Conservation (phyloP, 2,888 invertebrate genomes). For the Tipula unca region DNA sequence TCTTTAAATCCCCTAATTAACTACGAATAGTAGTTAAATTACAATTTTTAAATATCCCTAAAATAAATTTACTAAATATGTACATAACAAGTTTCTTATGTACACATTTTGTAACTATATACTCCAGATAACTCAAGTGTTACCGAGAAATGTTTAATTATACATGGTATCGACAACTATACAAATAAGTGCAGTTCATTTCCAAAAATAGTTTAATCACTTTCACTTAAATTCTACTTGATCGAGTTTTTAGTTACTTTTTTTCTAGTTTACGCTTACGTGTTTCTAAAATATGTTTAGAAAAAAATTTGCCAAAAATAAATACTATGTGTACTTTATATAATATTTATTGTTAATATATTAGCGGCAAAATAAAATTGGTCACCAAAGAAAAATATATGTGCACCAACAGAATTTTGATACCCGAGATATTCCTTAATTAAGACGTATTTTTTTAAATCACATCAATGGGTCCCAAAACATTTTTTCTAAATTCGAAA, state of each 20-base stretch:
- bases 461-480: too few relatives aligned
- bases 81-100: too few relatives aligned
- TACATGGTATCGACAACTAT: background rate
- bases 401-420: background rate
- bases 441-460: too few relatives aligned
- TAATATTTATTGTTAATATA: background rate
- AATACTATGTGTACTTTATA: background rate
- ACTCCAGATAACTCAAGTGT: background rate
- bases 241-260: background rate
- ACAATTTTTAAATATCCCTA: background rate
- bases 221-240: background rate
- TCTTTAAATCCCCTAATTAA: background rate
- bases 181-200: background rate
- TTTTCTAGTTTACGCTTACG: background rate
- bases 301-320: background rate
- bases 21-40: slow-evolving; percentile 8
- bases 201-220: background rate
- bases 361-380: background rate
- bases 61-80: background rate
- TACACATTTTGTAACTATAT: background rate
- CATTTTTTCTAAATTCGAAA: too few relatives aligned
- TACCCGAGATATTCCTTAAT: too few relatives aligned
- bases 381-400: background rate
- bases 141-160: background rate
- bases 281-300: background rate